A percentile compares a stretch with the other conserved stretches of the same genome.
Conservation (phyloP, 1,140 invertebrate genomes). For the Stenopsyche tienmushanensis region DNA sequence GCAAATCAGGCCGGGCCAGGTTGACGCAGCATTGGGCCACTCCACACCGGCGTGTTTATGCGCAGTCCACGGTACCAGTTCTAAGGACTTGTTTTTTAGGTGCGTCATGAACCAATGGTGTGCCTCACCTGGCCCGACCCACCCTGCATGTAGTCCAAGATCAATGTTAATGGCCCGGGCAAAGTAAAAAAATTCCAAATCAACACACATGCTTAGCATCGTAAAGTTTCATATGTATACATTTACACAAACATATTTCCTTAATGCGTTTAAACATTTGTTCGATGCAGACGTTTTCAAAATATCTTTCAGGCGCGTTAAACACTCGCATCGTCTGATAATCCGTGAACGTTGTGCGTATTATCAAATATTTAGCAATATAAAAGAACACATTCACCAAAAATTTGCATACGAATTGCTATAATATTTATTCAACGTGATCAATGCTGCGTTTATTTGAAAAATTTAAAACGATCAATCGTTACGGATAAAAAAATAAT, state of each 20-base stretch:
- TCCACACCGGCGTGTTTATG: not conserved
- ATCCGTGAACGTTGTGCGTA: not conserved
- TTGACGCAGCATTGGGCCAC: constrained; percentile 2
- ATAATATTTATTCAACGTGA: too few relatives aligned
- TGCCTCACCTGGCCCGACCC: constrained; percentile 5
- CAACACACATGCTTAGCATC: not conserved
- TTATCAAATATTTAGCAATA: not conserved
- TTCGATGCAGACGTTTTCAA: not conserved
- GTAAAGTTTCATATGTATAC: not conserved
- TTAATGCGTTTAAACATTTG: not conserved
- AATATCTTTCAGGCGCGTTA: not conserved
- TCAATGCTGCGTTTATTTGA: too few relatives aligned
- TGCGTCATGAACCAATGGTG: constrained; percentile 4
- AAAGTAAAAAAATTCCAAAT: not conserved
- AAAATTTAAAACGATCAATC: too few relatives aligned
- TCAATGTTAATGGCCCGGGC: too few relatives aligned
- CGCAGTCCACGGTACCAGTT: not conserved
- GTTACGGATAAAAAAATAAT: too few relatives aligned
- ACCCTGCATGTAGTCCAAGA: not conserved
- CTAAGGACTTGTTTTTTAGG: not conserved
- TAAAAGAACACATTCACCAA: not conserved
- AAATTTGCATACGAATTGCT: too few relatives aligned
- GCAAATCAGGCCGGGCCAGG: not conserved
- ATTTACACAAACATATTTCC: not conserved
- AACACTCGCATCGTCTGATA: too few relatives aligned